Conservation (phyloP, 2,888 invertebrate species). For the Tribolium freemani region DNA sequence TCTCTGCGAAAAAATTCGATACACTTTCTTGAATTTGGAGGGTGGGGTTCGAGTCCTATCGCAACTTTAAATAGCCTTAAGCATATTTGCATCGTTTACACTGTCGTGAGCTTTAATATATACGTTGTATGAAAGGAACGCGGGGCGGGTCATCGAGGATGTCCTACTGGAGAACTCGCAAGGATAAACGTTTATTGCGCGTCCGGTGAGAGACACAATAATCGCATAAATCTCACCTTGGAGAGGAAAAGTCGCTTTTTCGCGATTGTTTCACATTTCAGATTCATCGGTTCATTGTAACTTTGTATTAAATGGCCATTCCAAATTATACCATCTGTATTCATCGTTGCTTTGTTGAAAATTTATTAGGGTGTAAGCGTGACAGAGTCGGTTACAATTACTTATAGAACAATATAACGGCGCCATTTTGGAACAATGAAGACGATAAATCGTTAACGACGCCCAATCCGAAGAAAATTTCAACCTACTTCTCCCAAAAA, state of each 20-base stretch:
- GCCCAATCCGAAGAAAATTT: background rate
- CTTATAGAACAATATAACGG: slow-evolving; percentile 38
- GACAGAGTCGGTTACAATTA: slow-evolving; percentile 39
- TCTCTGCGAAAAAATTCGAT: background rate
- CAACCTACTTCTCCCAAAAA: background rate
- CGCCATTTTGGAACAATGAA: slow-evolving; percentile 27
- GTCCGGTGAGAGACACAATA: slow-evolving; percentile 37
- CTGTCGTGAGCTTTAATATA: slow-evolving; percentile 30
- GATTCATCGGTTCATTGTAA: slow-evolving; percentile 5
- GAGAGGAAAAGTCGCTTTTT: background rate
- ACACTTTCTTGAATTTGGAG: background rate
- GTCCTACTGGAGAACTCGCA: slow-evolving; percentile 14
- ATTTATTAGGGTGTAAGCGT: slow-evolving; percentile 35
- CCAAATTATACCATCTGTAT: slow-evolving; percentile 37
- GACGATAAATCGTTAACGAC: slow-evolving; percentile 32
- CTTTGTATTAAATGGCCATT: slow-evolving; percentile 18
- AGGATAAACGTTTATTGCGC: slow-evolving; percentile 43
- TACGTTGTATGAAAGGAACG: slow-evolving; percentile 21
- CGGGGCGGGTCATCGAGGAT: slow-evolving; percentile 25
- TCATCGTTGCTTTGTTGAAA: slow-evolving; percentile 31
- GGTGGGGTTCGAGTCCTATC: background rate
- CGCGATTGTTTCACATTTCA: background rate
- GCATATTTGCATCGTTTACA: slow-evolving; percentile 20
- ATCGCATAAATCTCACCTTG: slow-evolving; percentile 37
- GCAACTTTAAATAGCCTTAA: background rate